phyloP scores from a whole-genome alignment of 2,888 invertebrate genomes.

The Conops quadrifasciatus region DNA sequence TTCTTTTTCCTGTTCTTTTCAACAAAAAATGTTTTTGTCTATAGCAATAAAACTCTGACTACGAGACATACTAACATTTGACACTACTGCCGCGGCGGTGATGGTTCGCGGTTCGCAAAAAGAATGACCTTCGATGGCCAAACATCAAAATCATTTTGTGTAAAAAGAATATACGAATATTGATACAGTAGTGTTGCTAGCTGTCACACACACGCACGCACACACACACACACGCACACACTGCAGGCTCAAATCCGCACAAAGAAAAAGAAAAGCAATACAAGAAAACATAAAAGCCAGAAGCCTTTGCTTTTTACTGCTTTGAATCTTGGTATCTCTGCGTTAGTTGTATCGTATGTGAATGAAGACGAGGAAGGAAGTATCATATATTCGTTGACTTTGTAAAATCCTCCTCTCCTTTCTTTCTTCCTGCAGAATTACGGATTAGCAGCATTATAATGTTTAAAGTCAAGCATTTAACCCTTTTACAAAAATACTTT shows the following conservation, averaged over 20 bases:
- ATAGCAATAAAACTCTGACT: neutral
- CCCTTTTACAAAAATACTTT: neutral
- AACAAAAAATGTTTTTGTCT: neutral
- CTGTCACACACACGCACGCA: neutral
- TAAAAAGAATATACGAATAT: neutral
- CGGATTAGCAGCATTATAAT: neutral
- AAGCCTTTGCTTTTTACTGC: too few species aligned
- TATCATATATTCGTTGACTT: too few species aligned
- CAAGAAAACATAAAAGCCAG: too few species aligned
- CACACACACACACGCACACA: neutral
- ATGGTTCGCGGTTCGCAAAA: neutral
- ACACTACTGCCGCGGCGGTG: neutral
- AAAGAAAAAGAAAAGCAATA: too few species aligned
- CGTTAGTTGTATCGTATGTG: too few species aligned
- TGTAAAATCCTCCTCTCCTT: too few species aligned
- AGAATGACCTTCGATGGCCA: neutral
- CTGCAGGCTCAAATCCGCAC: too few species aligned
- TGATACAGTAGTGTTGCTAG: neutral
- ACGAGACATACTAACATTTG: constrained; percentile 12
- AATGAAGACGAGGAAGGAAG: too few species aligned
- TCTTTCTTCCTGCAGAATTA: neutral
- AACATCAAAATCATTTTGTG: neutral
- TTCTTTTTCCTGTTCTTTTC: neutral
- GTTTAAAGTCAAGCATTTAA: neutral
- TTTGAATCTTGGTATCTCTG: too few species aligned